phyloP scores from a whole-genome alignment of 2,888 invertebrate species.

The Prosapia bicincta region DNA sequence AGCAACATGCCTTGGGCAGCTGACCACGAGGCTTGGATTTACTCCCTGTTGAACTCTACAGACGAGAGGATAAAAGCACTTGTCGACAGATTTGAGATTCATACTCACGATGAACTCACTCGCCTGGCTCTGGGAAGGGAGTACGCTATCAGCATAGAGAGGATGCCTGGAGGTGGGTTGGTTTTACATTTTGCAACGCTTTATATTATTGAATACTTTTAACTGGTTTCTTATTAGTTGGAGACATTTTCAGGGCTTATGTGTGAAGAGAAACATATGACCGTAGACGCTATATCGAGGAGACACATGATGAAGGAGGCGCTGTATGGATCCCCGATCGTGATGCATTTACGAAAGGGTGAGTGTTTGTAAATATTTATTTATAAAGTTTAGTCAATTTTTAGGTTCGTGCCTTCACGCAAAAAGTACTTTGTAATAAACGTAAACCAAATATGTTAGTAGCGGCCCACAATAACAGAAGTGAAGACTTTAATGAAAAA shows the following conservation, averaged over 20 bases:
- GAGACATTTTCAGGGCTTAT: background rate
- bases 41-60: constrained; percentile 54
- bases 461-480: no score
- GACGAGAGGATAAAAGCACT: constrained; percentile 43
- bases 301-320: constrained; percentile 28
- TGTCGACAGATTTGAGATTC: constrained; percentile 45
- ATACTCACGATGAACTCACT: constrained; percentile 11
- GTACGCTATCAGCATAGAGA: constrained; percentile 29
- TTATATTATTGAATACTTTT: no score
- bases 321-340: constrained; percentile 23
- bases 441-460: no score
- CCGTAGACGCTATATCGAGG: constrained; percentile 24
- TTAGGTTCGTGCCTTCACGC: no score
- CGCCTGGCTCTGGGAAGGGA: constrained; percentile 20
- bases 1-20: constrained; percentile 60
- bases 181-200: no score
- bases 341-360: constrained; percentile 13
- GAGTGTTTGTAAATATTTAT: background rate
- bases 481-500: no score
- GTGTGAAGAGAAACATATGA: constrained; percentile 11
- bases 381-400: background rate
- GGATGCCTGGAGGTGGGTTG: constrained; percentile 30
- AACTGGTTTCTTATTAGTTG: no score
- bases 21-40: constrained; percentile 64
- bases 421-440: no score